Evolutionary conservation across 2,888 invertebrate species (phyloP).

Genomic region (Argyra leucocephala): DNA sequence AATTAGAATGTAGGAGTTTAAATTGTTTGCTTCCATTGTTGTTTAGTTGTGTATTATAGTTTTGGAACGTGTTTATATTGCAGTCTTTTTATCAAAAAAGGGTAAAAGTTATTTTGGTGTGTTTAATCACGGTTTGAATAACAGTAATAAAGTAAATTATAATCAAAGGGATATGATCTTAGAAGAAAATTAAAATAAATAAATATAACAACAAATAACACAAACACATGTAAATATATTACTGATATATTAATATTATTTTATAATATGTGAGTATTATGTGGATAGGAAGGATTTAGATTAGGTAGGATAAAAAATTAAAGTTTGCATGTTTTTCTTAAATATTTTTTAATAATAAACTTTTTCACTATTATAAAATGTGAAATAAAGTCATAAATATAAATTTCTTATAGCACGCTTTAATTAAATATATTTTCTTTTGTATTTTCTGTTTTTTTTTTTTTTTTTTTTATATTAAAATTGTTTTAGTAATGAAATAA

Average conservation of each 20-base stretch:
- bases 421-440: too few relatives aligned
- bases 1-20: not conserved
- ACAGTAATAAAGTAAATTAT: not conserved
- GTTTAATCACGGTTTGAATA: not conserved
- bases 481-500: too few relatives aligned
- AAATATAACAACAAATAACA: not conserved
- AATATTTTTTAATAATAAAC: conserved; percentile 1
- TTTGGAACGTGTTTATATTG: not conserved
- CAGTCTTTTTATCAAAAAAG: not conserved
- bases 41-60: not conserved
- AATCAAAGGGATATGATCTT: not conserved
- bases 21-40: too few relatives aligned
- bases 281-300: too few relatives aligned
- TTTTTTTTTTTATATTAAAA: too few relatives aligned
- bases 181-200: not conserved
- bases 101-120: not conserved
- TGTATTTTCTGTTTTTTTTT: too few relatives aligned
- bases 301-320: too few relatives aligned
- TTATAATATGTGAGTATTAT: too few relatives aligned
- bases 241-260: too few relatives aligned
- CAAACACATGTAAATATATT: too few relatives aligned
- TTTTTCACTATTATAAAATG: not conserved
- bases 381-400: not conserved
- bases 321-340: not conserved
- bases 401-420: not conserved